A percentile compares a stretch with the other conserved stretches of the same genome.
These are phyloP conservation scores for Ophion obscuratus DNA, from an alignment of 2,888 invertebrate species.

Conservation along the genomic window DNA sequence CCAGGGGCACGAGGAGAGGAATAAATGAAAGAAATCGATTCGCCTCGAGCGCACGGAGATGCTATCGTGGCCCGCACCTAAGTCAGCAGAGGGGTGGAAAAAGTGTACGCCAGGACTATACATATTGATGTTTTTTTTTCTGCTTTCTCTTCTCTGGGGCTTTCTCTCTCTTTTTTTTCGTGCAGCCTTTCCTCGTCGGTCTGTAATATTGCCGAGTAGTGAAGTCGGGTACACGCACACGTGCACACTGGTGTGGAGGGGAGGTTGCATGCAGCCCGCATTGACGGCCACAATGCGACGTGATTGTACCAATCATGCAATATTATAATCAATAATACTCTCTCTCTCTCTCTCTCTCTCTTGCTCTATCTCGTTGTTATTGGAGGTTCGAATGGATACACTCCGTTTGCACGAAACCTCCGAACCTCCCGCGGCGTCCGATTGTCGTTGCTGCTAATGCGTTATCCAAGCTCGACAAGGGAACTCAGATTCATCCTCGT, in stretches of 20 bases:
- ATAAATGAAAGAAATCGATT: conserved; percentile 68
- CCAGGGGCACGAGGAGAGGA: conserved; percentile 38
- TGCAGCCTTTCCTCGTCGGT: conserved; percentile 26
- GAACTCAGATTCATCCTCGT: too few species aligned
- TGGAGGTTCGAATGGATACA: conserved; percentile 63
- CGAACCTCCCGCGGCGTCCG: too few species aligned
- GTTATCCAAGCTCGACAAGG: too few species aligned
- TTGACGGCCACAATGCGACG: conserved; percentile 78
- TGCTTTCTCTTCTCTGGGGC: conserved; percentile 36
- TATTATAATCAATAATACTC: conserved; percentile 82
- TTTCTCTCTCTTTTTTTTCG: conserved; percentile 1
- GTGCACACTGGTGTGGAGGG: conserved; percentile 41
- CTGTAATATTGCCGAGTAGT: conserved; percentile 53
- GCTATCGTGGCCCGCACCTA: conserved; percentile 57
- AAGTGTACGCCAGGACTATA: conserved; percentile 11
- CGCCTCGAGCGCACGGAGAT: conserved; percentile 64
- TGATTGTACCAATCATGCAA: conserved; percentile 82
- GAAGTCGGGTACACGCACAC: conserved; percentile 27
- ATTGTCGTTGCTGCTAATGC: too few species aligned
- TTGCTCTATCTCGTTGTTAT: conserved; percentile 47
- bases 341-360: conserved; percentile 66
- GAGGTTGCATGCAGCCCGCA: conserved; percentile 77
- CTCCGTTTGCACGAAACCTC: too few species aligned
- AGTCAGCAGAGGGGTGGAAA: conserved; percentile 53
- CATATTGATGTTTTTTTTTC: conserved; percentile 34